phyloP scores from a whole-genome alignment of 2,797 vertebrate genomes.

The Semotilus atromaculatus region DNA sequence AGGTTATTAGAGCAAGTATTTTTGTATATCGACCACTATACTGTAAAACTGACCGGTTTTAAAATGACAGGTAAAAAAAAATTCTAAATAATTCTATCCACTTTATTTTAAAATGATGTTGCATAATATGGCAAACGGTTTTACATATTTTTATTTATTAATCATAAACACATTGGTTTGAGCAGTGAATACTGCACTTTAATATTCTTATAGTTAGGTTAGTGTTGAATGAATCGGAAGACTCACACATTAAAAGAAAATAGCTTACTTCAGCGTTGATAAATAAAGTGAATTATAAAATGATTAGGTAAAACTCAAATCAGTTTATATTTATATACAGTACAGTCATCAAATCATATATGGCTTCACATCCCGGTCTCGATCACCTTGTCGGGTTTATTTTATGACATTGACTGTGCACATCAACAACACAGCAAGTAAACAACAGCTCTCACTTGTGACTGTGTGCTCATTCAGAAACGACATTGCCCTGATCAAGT shows the following conservation, averaged over 20 bases:
- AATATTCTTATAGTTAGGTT: background rate
- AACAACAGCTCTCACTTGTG: background rate
- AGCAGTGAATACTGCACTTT: background rate
- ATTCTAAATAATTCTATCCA: background rate
- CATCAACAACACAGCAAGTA: background rate
- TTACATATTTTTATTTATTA: background rate
- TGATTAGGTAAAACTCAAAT: background rate
- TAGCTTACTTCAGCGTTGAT: background rate
- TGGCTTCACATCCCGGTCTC: background rate
- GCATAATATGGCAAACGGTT: background rate
- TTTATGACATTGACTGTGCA: background rate
- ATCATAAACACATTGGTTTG: background rate
- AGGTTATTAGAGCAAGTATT: background rate
- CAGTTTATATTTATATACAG: background rate
- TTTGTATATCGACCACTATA: background rate
- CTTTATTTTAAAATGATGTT: background rate
- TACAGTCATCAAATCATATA: background rate
- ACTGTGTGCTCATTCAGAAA: constrained; percentile 66
- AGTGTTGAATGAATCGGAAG: background rate
- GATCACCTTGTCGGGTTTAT: background rate
- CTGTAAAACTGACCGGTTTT: background rate
- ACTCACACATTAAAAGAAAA: background rate
- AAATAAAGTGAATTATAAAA: background rate
- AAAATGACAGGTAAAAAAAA: background rate
- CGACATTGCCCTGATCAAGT: constrained; percentile 82